Evolutionary conservation across 2,888 invertebrate genomes (phyloP).

Genomic region (Nycteola revayana): DNA sequence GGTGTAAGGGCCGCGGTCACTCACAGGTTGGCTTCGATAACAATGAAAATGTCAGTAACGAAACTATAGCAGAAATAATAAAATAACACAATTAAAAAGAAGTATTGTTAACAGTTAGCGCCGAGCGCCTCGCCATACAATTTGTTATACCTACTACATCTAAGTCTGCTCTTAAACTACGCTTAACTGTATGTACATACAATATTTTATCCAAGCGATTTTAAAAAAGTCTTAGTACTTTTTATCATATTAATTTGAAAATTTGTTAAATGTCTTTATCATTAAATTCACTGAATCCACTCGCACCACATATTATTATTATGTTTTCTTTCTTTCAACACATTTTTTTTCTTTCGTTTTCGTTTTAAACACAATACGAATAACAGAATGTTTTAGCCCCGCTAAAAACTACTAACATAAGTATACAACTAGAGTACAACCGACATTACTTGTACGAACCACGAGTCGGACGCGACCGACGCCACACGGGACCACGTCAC

Average conservation of each 20-base stretch:
- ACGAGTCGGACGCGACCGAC: conserved; percentile 31
- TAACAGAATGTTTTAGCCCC: conserved; percentile 65
- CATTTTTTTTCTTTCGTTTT: conserved; percentile 47
- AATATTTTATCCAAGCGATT: conserved; percentile 75
- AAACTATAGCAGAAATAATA: conserved; percentile 49
- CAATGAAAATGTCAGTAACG: conserved; percentile 47
- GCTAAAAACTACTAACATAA: conserved; percentile 68
- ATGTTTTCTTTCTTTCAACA: conserved; percentile 37
- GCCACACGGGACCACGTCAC: too few relatives aligned
- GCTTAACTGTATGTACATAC: conserved; percentile 79
- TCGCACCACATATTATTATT: conserved; percentile 66
- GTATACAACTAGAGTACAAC: conserved; percentile 68
- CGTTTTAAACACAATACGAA: conserved; percentile 64
- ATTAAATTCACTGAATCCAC: conserved; percentile 73
- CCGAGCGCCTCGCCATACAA: conserved; percentile 60
- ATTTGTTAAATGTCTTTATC: conserved; percentile 81
- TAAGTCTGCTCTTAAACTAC: conserved; percentile 73
- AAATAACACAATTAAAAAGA: conserved; percentile 48
- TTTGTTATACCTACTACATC: conserved; percentile 82
- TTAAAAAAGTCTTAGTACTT: conserved; percentile 79
- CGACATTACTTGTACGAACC: conserved; percentile 53
- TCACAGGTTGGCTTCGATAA: conserved; percentile 25
- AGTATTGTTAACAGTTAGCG: conserved; percentile 44
- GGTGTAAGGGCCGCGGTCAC: conserved; percentile 1
- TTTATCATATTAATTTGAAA: conserved; percentile 78